phyloP scores from a whole-genome alignment of 2,888 invertebrate genomes.

The Sinodicranocentrus sp. region DNA sequence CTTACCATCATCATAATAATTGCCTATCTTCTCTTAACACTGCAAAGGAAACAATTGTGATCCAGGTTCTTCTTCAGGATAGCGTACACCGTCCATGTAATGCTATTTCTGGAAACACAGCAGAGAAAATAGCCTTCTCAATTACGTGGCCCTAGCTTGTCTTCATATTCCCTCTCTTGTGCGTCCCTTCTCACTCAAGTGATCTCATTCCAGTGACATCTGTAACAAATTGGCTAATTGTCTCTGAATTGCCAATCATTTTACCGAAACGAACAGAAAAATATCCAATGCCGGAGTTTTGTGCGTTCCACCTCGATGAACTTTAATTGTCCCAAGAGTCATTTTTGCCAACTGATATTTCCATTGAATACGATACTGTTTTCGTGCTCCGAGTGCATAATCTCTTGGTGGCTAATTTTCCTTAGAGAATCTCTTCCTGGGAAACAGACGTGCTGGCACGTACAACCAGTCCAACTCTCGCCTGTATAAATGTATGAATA shows the following conservation, averaged over 20 bases:
- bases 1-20: background rate
- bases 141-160: background rate
- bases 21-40: background rate
- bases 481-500: background rate
- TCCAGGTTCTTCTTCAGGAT: too few relatives aligned
- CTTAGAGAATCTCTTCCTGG: background rate
- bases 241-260: constrained; percentile 7
- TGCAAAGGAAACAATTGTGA: background rate
- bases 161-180: background rate
- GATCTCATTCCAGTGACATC: background rate
- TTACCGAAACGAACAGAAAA: background rate
- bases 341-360: too few relatives aligned
- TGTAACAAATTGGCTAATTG: constrained; percentile 28
- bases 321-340: too few relatives aligned
- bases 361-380: too few relatives aligned
- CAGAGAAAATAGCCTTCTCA: background rate
- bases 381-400: too few relatives aligned
- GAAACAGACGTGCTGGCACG: too few relatives aligned
- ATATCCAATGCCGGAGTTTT: too few relatives aligned
- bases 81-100: too few relatives aligned
- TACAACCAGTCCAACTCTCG: too few relatives aligned
- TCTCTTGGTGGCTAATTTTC: too few relatives aligned
- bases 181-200: background rate
- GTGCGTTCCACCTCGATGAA: too few relatives aligned
- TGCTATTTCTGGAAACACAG: too few relatives aligned